Evolutionary conservation across 2,797 vertebrate species (phyloP).

Genomic region (Myotis planiceps): DNA sequence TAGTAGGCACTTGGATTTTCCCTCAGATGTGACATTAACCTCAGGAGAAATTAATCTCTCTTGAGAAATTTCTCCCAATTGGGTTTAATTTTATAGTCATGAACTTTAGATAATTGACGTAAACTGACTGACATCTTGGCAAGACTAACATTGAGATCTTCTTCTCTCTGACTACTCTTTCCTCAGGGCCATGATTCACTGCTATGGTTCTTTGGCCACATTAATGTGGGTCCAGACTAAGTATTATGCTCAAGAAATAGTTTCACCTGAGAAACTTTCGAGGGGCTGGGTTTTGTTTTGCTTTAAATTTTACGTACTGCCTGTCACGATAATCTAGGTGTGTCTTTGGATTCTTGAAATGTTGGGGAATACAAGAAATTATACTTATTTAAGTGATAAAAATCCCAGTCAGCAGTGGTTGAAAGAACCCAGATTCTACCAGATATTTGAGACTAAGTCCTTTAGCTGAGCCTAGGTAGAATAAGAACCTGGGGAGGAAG

Average conservation of each 20-base stretch:
- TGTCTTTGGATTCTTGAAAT: background rate
- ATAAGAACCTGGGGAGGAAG: background rate
- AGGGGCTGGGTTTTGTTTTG: background rate
- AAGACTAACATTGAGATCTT: background rate
- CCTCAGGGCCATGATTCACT: background rate
- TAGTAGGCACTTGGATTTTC: background rate
- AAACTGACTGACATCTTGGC: background rate
- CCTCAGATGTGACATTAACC: background rate
- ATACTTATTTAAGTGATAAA: background rate
- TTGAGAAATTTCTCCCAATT: background rate
- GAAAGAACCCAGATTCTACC: background rate
- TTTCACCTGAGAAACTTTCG: background rate
- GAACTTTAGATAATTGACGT: background rate
- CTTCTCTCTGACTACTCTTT: background rate
- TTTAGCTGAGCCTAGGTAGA: background rate
- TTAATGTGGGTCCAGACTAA: background rate
- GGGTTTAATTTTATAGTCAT: background rate
- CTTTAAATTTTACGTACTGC: background rate
- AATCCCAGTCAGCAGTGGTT: background rate
- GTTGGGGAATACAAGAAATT: background rate
- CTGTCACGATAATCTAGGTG: background rate
- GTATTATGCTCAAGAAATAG: background rate
- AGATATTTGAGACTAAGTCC: background rate
- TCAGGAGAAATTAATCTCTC: background rate
- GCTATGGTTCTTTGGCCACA: background rate